Conservation (phyloP, 2,113 vertebrate species). For the Trinectes maculatus region DNA sequence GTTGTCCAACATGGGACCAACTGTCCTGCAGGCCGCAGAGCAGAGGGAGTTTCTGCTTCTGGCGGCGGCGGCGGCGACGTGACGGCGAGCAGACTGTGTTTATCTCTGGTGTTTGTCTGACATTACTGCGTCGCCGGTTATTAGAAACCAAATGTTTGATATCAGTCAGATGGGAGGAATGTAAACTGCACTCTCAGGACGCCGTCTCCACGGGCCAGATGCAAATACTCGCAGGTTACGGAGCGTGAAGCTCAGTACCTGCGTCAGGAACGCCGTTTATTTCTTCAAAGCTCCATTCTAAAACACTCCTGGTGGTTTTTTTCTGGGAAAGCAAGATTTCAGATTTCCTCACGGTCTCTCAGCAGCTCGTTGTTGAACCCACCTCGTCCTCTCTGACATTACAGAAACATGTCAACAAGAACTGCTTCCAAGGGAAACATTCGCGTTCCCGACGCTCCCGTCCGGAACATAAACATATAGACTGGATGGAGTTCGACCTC, state of each 20-base stretch:
- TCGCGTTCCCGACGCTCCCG: conserved; percentile 20
- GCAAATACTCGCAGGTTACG: conserved; percentile 30
- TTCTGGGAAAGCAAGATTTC: conserved; percentile 28
- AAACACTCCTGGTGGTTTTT: conserved; percentile 15
- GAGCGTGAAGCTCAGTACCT: conserved; percentile 8
- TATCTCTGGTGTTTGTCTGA: conserved; percentile 56
- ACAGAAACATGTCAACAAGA: conserved; percentile 34
- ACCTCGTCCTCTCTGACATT: conserved; percentile 39
- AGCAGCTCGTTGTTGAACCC: conserved; percentile 46
- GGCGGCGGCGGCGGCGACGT: not conserved
- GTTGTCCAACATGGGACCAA: conserved; percentile 4
- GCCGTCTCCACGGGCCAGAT: conserved; percentile 38
- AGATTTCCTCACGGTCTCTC: conserved; percentile 31
- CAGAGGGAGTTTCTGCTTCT: conserved; percentile 23
- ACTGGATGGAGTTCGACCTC: conserved; percentile 11
- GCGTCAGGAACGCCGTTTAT: conserved; percentile 1
- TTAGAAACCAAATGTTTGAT: conserved; percentile 50
- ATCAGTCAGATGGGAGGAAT: conserved; percentile 49
- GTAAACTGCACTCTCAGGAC: conserved; percentile 49
- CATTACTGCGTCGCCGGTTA: conserved; percentile 50
- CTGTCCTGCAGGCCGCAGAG: not conserved
- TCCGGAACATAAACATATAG: conserved; percentile 27
- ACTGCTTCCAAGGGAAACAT: conserved; percentile 45
- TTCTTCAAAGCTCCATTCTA: conserved; percentile 7
- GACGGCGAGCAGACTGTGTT: conserved; percentile 40